phyloP scores from a whole-genome alignment of 2,113 vertebrate species.

The Clarias magur region DNA sequence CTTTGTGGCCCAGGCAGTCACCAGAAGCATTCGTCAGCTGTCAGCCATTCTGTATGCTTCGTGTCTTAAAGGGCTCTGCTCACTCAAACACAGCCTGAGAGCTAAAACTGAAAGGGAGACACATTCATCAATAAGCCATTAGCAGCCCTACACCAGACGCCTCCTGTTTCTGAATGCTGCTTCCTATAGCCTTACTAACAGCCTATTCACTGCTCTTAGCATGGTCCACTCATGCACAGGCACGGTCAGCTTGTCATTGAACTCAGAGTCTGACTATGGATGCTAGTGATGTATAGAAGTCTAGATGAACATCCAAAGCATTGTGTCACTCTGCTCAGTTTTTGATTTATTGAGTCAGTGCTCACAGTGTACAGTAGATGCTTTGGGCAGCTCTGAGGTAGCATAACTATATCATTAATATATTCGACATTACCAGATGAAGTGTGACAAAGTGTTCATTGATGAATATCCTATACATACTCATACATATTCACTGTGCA shows the following conservation, averaged over 20 bases:
- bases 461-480: background rate
- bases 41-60: conserved; percentile 28
- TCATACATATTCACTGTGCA: background rate
- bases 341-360: background rate
- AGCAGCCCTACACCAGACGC: conserved; percentile 31
- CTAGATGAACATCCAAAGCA: background rate
- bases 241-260: conserved; percentile 7
- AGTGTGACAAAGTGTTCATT: background rate
- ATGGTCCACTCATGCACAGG: conserved; percentile 42
- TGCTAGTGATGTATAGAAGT: background rate
- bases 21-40: conserved; percentile 44
- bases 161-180: conserved; percentile 46
- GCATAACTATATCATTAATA: background rate
- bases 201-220: conserved; percentile 41
- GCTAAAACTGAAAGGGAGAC: conserved; percentile 53
- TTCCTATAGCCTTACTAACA: conserved; percentile 47
- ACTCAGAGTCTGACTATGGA: background rate
- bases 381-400: background rate
- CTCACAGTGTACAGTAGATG: background rate
- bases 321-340: background rate
- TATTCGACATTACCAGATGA: background rate
- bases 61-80: conserved; percentile 38
- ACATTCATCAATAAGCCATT: conserved; percentile 60
- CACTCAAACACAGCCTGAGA: conserved; percentile 46
- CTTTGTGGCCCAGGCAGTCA: background rate